Conservation (phyloP, 2,113 vertebrate genomes). For the Prionailurus viverrinus region DNA sequence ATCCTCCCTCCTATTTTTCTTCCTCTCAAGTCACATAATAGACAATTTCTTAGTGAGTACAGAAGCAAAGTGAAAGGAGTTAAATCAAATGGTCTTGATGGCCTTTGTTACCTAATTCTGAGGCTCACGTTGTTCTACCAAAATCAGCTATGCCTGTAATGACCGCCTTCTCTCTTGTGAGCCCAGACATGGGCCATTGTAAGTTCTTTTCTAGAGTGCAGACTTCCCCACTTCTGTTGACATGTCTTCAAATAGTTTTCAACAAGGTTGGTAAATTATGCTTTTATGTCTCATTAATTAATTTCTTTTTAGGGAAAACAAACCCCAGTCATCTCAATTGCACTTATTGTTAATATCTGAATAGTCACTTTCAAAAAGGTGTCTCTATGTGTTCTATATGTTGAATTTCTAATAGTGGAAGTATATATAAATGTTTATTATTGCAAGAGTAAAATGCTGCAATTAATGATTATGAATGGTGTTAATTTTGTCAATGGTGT, state of each 20-base stretch:
- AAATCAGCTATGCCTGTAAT: background rate
- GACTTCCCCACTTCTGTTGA: background rate
- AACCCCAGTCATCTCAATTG: background rate
- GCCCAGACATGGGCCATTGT: background rate
- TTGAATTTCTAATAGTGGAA: background rate
- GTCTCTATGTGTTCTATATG: background rate
- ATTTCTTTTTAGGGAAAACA: background rate
- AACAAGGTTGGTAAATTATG: background rate
- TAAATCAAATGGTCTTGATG: background rate
- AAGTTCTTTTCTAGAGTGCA: background rate
- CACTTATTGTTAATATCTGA: background rate
- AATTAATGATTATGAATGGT: background rate
- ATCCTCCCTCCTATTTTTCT: background rate
- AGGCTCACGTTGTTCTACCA: background rate
- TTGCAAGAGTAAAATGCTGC: background rate
- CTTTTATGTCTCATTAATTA: background rate
- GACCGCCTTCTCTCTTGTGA: background rate
- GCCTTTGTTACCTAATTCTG: background rate
- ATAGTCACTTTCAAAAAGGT: background rate
- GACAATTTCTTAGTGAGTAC: background rate
- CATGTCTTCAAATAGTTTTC: background rate
- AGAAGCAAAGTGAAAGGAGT: slow-evolving; percentile 47
- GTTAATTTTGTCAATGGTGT: background rate
- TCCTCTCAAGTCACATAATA: background rate
- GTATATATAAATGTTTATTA: background rate